phyloP scores from a whole-genome alignment of 2,113 vertebrate species.

The Ochotona curzoniae region DNA sequence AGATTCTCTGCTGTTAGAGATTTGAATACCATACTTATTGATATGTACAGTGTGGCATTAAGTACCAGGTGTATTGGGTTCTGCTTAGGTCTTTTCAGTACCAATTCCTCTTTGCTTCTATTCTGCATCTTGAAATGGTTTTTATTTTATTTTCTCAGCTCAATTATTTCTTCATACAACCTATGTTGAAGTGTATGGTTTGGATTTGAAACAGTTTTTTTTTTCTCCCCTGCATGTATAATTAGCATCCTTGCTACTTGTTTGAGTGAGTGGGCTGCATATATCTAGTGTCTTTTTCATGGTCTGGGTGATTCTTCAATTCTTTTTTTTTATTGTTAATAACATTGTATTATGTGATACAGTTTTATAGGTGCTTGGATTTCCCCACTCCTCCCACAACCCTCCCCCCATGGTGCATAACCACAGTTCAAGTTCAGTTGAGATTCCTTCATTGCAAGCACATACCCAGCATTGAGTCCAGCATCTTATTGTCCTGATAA shows the following conservation, averaged over 20 bases:
- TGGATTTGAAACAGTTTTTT: constrained; percentile 8
- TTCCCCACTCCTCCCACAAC: too few species aligned
- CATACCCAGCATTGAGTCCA: too few species aligned
- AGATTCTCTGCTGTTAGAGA: neutral
- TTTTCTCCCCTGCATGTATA: neutral
- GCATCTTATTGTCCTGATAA: too few species aligned
- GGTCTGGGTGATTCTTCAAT: neutral
- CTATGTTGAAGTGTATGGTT: neutral
- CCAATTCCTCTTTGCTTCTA: neutral
- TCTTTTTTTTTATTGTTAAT: too few species aligned
- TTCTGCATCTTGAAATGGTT: neutral
- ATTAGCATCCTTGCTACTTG: neutral
- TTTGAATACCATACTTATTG: neutral
- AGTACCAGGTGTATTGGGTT: neutral
- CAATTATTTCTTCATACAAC: neutral
- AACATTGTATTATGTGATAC: too few species aligned
- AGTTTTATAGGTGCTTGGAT: too few species aligned
- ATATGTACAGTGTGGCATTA: neutral
- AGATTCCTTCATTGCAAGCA: too few species aligned
- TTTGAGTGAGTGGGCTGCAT: neutral
- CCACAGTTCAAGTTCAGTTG: too few species aligned
- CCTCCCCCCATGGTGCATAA: too few species aligned
- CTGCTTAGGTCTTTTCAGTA: neutral
- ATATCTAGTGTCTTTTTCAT: neutral
- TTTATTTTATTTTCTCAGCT: neutral